Evolutionary conservation across 2,888 invertebrate genomes (phyloP).

Genomic region (Microdon myrmicae): DNA sequence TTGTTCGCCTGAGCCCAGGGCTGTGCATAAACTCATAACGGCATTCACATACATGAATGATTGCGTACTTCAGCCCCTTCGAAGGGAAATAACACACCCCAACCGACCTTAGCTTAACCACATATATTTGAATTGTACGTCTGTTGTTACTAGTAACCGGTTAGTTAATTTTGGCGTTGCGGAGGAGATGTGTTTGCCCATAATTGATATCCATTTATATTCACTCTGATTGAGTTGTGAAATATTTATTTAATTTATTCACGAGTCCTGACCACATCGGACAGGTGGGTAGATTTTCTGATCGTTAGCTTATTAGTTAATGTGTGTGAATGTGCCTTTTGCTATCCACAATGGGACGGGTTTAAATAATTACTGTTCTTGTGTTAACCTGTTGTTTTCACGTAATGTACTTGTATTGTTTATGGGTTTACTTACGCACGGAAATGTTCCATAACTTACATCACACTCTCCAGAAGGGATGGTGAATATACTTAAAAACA

Average conservation of each 20-base stretch:
- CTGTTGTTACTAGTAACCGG: neutral
- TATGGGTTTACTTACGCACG: too few species aligned
- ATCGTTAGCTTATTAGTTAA: slow-evolving; percentile 41
- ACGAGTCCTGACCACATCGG: slow-evolving; percentile 27
- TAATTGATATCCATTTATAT: slow-evolving; percentile 44
- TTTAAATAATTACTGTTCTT: too few species aligned
- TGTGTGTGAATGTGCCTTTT: slow-evolving; percentile 11
- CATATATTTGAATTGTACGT: slow-evolving; percentile 1
- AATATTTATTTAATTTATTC: slow-evolving; percentile 48
- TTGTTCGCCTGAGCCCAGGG: slow-evolving; percentile 6
- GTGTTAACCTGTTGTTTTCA: too few species aligned
- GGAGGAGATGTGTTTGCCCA: slow-evolving; percentile 21
- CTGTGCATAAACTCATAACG: too few species aligned
- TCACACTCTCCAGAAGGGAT: too few species aligned
- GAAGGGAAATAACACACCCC: slow-evolving; percentile 1
- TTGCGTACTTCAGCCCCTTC: slow-evolving; percentile 15
- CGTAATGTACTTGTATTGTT: too few species aligned
- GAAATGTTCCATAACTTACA: too few species aligned
- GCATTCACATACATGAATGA: slow-evolving; percentile 18
- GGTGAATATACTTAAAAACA: too few species aligned
- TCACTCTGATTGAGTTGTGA: slow-evolving; percentile 45
- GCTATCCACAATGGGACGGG: too few species aligned
- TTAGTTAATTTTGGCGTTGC: too few species aligned
- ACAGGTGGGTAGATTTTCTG: slow-evolving; percentile 40
- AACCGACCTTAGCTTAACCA: slow-evolving; percentile 2